Percentiles rank a stretch among this genome's conserved stretches.
Evolutionary conservation across 2,113 vertebrate genomes (phyloP).

Genomic region (Nycticebus coucang): DNA sequence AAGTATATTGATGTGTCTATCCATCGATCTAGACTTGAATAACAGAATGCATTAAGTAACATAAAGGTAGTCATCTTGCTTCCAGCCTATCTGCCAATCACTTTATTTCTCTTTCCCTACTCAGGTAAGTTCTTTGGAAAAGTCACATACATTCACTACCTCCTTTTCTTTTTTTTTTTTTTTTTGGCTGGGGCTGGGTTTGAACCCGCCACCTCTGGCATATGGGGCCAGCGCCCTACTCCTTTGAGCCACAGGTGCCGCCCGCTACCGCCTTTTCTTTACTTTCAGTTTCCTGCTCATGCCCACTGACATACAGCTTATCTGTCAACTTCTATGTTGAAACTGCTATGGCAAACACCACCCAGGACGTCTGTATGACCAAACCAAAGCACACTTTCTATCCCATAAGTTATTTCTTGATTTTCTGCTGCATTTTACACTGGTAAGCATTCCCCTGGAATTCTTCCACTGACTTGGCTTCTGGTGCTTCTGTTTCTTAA

Average conservation of each 20-base stretch:
- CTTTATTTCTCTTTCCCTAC: not conserved
- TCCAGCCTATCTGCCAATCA: not conserved
- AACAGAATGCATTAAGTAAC: not conserved
- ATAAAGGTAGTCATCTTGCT: not conserved
- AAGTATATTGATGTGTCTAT: not conserved
- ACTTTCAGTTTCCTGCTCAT: not conserved
- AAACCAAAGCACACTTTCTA: not conserved
- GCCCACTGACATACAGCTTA: not conserved
- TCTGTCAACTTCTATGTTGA: not conserved
- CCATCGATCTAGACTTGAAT: not conserved
- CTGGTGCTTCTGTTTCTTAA: not conserved
- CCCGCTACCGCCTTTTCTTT: not conserved
- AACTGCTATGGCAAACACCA: not conserved
- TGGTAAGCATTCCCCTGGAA: not conserved
- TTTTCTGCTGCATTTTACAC: not conserved
- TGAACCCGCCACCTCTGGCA: too few relatives aligned
- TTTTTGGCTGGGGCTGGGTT: too few relatives aligned
- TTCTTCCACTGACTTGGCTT: not conserved
- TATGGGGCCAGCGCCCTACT: too few relatives aligned
- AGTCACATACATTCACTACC: too few relatives aligned
- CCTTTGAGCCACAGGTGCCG: too few relatives aligned
- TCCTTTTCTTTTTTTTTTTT: not conserved
- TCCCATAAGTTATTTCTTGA: not conserved
- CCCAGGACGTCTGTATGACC: not conserved
- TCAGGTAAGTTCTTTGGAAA: not conserved